phyloP scores from a whole-genome alignment of 2,113 vertebrate species.

The Nyctibius bracteatus region DNA sequence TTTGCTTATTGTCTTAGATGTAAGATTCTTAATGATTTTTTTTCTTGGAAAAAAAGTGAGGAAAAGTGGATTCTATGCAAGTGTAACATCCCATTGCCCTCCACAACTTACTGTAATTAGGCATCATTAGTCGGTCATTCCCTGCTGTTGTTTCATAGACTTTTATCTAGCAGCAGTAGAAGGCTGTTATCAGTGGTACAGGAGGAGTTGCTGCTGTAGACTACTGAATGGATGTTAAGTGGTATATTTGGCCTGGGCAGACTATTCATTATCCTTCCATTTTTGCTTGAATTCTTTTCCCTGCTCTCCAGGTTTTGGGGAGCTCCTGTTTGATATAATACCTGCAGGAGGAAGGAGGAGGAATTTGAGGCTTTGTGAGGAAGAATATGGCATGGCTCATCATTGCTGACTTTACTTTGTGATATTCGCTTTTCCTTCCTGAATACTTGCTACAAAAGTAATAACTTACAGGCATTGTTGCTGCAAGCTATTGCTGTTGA shows the following conservation, averaged over 20 bases:
- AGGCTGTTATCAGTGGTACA: neutral
- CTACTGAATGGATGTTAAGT: neutral
- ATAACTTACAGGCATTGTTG: neutral
- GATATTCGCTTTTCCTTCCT: neutral
- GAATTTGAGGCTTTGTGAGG: neutral
- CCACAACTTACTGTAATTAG: neutral
- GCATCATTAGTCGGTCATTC: neutral
- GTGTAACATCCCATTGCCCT: neutral
- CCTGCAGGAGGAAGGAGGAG: neutral
- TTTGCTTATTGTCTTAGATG: neutral
- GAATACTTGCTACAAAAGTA: neutral
- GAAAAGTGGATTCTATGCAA: neutral
- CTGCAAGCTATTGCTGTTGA: neutral
- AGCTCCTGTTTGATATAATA: neutral
- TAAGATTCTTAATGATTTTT: neutral
- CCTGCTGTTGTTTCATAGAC: neutral
- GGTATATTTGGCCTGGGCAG: neutral
- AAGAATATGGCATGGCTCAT: neutral
- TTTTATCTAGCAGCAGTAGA: neutral
- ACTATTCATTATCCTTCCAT: neutral
- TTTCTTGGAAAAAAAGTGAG: neutral
- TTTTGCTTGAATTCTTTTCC: neutral
- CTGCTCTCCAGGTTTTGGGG: neutral
- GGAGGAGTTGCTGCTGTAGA: neutral
- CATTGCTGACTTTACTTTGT: neutral